Evolutionary conservation across 2,797 vertebrate genomes (phyloP), one percentile per base, ranked within the genome.

Genomic region (Cyprinella venusta): DNA sequence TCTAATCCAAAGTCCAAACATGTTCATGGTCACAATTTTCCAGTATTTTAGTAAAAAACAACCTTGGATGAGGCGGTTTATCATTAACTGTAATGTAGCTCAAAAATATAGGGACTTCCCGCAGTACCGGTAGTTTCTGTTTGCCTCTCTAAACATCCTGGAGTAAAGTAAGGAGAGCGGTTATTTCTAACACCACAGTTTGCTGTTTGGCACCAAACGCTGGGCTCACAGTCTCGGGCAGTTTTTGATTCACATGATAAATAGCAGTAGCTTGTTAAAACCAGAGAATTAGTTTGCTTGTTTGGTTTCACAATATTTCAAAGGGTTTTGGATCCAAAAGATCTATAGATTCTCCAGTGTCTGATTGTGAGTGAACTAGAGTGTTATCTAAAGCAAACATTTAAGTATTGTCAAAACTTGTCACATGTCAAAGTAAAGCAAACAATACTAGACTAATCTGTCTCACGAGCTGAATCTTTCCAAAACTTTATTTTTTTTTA

Each of bases 121-220:
- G 0, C 18, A 71, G 26, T 30, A 30, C 26, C 26, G 26, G n/a
- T 13, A 38, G 88, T 88, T 90, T 84, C 87, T 86, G 85, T 87
- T 88, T 89, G 80, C 89, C 92, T 91, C 92, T 92, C 91, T 89
- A 92, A 92, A 92, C 90, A 88, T 90, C 90, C 92, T 92, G 88
- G 88, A 84, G 85, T 88, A 92, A 93, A 92, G 90, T 85, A 92
- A 86, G 88, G 90, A 88, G 85, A 92, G 90, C 85, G 9, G 74
- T 64, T 87, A 88, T 30, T 30, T 83, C 77, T 76, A 74, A 81
- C 85, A 89, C 89, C 50, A 70, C 16, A 26, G 42, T 78, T 70
- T 64, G 59, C 48, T 48, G 69, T 59, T 12, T 50, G 26, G 19
- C 38, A 76, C 9, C n/a, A 80, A 33, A 80, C 16, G 12, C 26